A percentile compares a stretch with the other conserved stretches of the same genome.
phyloP scores from a whole-genome alignment of 35 echinoderm and acorn worm genomes.

The Ophioderma brevispina region DNA sequence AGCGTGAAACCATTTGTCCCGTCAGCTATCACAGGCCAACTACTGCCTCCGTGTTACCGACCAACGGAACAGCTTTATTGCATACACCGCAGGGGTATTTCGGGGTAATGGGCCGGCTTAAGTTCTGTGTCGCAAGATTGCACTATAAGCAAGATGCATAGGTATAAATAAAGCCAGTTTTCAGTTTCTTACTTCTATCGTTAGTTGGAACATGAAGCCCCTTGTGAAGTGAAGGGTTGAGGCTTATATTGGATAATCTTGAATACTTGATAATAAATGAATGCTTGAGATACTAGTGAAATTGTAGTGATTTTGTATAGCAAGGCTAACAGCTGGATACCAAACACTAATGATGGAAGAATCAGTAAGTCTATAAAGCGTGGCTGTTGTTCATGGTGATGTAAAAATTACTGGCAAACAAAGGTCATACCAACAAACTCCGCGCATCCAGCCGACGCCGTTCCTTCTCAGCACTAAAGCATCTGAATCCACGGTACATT shows the following conservation, averaged over 20 bases:
- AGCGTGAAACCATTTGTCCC: background rate
- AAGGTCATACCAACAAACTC: background rate
- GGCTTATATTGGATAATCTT: too few species aligned
- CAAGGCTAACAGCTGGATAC: slow-evolving; percentile 9
- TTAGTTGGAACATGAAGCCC: background rate
- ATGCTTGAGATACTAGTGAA: background rate
- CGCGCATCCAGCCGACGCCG: too few species aligned
- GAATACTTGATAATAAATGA: background rate
- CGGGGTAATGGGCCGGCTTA: background rate
- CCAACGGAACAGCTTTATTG: background rate
- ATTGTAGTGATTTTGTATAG: slow-evolving; percentile 7
- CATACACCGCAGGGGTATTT: background rate
- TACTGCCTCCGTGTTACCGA: background rate
- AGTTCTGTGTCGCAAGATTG: slow-evolving; percentile 5
- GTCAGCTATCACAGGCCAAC: slow-evolving; percentile 15
- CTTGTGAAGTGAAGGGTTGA: background rate
- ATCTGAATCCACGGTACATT: too few species aligned
- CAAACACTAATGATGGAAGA: background rate
- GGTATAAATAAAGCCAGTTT: background rate
- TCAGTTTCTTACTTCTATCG: background rate
- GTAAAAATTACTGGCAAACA: background rate
- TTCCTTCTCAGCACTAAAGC: too few species aligned
- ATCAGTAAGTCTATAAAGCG: background rate
- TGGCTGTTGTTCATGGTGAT: background rate
- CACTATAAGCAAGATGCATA: too few species aligned